Evolutionary conservation across 2,797 vertebrate species (phyloP), one percentile per base, ranked within the genome.

Genomic region (Acanthornis magna): DNA sequence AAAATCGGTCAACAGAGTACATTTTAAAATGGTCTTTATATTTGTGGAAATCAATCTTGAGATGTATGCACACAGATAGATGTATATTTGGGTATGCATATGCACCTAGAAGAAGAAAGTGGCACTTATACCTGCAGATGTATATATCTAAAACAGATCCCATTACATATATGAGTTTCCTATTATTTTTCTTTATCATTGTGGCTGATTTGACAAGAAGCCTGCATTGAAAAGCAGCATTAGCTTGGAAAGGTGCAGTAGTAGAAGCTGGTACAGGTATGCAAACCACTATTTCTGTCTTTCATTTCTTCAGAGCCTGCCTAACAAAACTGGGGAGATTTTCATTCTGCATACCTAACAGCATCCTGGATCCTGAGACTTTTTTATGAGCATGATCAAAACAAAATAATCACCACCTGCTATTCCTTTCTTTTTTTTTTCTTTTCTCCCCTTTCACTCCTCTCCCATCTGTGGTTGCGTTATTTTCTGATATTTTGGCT

Each of bases 391-490:
- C 34, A 60, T 74, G 85, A 91, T 78, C 50, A 74, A 82, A 84
- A 54, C 26, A 77, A 80, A 94, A 66, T 21, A 53, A 16, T 13
- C 10, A 3, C 9, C 25, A 48, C 5, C 7, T 20, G 3, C 12
- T 57, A 51, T 75, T 94, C 47, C 18, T 58, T 19, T 61, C 84
- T 65, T 79, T 83, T 70, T 65, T 71, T 82, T 85, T 86, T 75
- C 11, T 42, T 63, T 60, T 13, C 21, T 47, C 6, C 10, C 4
- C 16, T 78, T 94, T 51, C 18, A 29, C 71, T 96, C 48, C n/a
- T 88, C 45, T 94, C n/a, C n/a, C 74, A 93, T 95, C 82, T 95
- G 73, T 78, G 86, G 78, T 48, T 91, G 14, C 4, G 3, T 57
- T 85, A 26, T 73, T 76, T 85, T 81, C 36, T 5, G 32, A 85